A percentile compares a stretch with the other conserved stretches of the same genome.
Evolutionary conservation across 2,888 invertebrate genomes (phyloP).

Genomic region (Polietes domitor): DNA sequence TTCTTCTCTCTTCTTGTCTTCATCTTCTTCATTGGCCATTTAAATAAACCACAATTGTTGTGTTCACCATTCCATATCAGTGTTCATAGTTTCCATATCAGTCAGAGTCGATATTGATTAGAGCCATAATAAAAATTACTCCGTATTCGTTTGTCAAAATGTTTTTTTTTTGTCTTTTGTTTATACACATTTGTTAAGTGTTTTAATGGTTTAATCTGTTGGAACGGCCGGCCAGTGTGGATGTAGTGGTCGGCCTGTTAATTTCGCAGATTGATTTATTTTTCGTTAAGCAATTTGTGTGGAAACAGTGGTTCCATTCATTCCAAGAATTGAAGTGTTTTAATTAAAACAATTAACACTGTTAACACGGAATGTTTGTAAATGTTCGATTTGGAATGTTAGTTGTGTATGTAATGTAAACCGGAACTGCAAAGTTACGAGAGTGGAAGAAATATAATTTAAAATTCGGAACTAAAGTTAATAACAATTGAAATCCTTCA

Average conservation of each 20-base stretch:
- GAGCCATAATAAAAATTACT: not conserved
- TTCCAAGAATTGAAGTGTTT: not conserved
- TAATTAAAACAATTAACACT: constrained; percentile 46
- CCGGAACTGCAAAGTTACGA: too few relatives aligned
- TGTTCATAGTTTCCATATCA: not conserved
- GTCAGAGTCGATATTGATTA: not conserved
- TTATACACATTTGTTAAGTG: not conserved
- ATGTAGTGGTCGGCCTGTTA: not conserved
- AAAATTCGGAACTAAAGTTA: not conserved
- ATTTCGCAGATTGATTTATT: not conserved
- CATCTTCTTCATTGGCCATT: too few relatives aligned
- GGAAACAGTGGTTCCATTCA: not conserved
- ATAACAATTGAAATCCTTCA: not conserved
- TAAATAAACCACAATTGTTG: not conserved
- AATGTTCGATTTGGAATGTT: too few relatives aligned
- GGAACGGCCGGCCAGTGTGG: not conserved
- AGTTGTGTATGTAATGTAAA: not conserved
- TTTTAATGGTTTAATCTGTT: constrained; percentile 30
- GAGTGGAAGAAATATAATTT: not conserved
- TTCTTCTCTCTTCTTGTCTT: too few relatives aligned
- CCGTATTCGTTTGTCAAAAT: not conserved
- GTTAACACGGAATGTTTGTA: constrained; percentile 30
- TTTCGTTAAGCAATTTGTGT: not conserved
- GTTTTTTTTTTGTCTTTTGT: too few relatives aligned
- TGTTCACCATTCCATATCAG: not conserved